Conservation (phyloP, 1,140 invertebrate species). For the Zaprionus ghesquierei region DNA sequence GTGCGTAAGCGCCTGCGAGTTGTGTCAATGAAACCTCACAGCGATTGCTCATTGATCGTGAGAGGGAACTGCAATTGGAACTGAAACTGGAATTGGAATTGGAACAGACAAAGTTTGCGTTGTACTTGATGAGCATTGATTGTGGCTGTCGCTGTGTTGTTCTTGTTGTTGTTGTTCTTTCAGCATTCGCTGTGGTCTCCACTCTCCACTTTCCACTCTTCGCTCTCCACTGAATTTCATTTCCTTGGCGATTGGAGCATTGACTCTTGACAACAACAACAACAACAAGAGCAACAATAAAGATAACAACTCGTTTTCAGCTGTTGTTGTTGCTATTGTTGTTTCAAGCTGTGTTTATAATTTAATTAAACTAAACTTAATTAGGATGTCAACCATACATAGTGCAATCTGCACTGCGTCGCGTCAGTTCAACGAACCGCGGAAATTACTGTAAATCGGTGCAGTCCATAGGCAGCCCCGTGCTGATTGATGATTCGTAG, state of each 20-base stretch:
- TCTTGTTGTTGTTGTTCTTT: not conserved
- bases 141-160: constrained; percentile 18
- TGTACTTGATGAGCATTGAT: constrained; percentile 7
- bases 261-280: constrained; percentile 15
- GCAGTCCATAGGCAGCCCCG: not conserved
- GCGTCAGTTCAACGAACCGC: constrained; percentile 44
- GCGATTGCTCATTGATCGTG: constrained; percentile 36
- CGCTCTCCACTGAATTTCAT: constrained; percentile 38
- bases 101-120: not conserved
- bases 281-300: not conserved
- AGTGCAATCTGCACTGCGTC: constrained; percentile 60
- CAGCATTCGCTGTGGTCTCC: constrained; percentile 8
- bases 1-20: not conserved
- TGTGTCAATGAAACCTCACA: constrained; percentile 39
- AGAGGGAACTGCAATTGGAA: not conserved
- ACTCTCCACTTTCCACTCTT: not conserved
- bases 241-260: constrained; percentile 54
- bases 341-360: constrained; percentile 38
- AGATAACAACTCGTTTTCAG: constrained; percentile 33
- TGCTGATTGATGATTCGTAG: not conserved
- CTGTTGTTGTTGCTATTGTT: constrained; percentile 11
- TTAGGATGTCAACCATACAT: constrained; percentile 72
- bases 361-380: constrained; percentile 79
- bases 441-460: constrained; percentile 16
- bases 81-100: not conserved